phyloP scores from a whole-genome alignment of 2,888 invertebrate genomes.

The Charanyca ferruginea region DNA sequence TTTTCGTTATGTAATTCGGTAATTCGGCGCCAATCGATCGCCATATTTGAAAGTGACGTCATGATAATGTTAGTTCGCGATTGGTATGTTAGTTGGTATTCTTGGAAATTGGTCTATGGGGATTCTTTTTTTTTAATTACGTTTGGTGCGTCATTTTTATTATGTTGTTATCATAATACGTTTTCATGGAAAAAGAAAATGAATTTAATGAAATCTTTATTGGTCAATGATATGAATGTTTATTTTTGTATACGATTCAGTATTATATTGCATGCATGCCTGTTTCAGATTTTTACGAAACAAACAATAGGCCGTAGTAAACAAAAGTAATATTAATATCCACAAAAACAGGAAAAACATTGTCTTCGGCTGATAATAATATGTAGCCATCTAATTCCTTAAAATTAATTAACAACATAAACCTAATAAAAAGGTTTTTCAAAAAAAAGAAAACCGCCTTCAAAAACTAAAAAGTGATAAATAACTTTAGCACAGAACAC shows the following conservation, averaged over 20 bases:
- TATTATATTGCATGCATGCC: too few relatives aligned
- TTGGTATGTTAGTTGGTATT: slow-evolving; percentile 31
- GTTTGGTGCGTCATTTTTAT: slow-evolving; percentile 41
- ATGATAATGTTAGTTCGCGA: slow-evolving; percentile 19
- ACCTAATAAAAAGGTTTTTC: too few relatives aligned
- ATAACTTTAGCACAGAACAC: too few relatives aligned
- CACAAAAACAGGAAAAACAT: too few relatives aligned
- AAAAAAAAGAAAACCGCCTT: too few relatives aligned
- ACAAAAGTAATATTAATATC: too few relatives aligned
- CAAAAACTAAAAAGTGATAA: too few relatives aligned
- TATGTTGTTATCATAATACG: neutral
- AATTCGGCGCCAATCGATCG: slow-evolving; percentile 24
- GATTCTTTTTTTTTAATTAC: slow-evolving; percentile 35
- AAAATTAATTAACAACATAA: too few relatives aligned
- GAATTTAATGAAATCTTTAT: neutral
- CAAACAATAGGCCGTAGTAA: too few relatives aligned
- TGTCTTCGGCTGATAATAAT: too few relatives aligned
- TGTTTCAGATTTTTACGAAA: neutral
- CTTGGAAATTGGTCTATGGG: slow-evolving; percentile 35
- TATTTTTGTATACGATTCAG: neutral
- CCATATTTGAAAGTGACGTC: slow-evolving; percentile 56
- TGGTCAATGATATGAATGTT: neutral
- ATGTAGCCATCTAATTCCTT: too few relatives aligned
- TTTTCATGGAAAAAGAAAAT: slow-evolving; percentile 7
- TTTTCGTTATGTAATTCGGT: slow-evolving; percentile 55